Base-by-base conservation (phyloP, 2,888 invertebrate genomes). In the Drosophila ustulata region DNA sequence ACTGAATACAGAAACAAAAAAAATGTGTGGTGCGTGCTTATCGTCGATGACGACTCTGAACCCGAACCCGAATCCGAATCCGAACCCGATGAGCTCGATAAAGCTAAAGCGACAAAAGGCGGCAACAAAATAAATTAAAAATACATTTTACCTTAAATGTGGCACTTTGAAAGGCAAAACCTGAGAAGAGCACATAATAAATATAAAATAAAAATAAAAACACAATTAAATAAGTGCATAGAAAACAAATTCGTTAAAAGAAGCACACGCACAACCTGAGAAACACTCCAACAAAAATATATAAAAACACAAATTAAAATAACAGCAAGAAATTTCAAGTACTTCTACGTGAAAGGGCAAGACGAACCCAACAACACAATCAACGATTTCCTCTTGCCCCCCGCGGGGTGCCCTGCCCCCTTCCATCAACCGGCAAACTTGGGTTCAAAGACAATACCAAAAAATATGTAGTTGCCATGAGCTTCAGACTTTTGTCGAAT, bases 91-190 rank as follows among this genome's bases (percentile, higher is more conserved):
- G 83, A 80, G 80, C 88, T 80, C 88, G 83, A 82, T 86, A 88
- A 79, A 81, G 30, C 30, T 18, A 18, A 18, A 7, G 78, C 78
- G 67, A 75, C 75, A 74, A 77, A 80, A 75, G 76, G 80, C 64
- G 77, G 67, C 85, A 63, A 78, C 73, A 47, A 89, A 90, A 89
- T 89, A 89, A 88, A 90, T 88, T 90, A 88, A 86, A 88, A 90
- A 89, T 76, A 89, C 88, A 90, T 89, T 90, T 86, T 78, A 78
- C 57, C 81, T 78, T 78, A 90, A 88, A 89, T 85, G 90, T 86
- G 78, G 72, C 81, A 81, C 88, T 89, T 88, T 81, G 78, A 82
- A 79, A 88, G 75, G 67, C 73, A 82, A 32, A n/a, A 26, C 72
- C 76, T 63, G 72, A 75, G 79, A 68, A 85, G 76, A 88, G 71